Conservation (phyloP, 2,113 vertebrate genomes). For the Hoplias malabaricus region DNA sequence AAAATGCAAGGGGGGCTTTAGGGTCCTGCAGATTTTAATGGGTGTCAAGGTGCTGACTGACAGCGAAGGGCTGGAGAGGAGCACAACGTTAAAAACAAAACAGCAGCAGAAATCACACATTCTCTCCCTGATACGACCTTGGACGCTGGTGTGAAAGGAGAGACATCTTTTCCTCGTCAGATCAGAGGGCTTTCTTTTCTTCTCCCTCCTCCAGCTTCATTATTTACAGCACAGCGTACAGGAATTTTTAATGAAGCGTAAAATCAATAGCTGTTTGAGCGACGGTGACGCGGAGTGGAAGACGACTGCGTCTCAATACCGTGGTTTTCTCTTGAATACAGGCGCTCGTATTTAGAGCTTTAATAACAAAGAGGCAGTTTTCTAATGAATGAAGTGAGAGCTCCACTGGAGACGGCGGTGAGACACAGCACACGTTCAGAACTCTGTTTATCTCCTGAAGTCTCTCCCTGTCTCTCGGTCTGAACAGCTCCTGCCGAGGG, state of each 20-base stretch:
- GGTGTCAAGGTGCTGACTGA: constrained; percentile 55
- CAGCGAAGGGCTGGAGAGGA: constrained; percentile 66
- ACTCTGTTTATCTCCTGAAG: too few species aligned
- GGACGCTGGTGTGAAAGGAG: constrained; percentile 36
- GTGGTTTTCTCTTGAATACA: not conserved
- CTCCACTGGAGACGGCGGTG: too few species aligned
- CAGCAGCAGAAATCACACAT: constrained; percentile 56
- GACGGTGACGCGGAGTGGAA: constrained; percentile 44
- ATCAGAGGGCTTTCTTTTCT: not conserved
- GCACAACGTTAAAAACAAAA: constrained; percentile 47
- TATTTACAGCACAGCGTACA: constrained; percentile 45
- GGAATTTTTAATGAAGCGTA: constrained; percentile 55
- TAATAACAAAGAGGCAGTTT: not conserved
- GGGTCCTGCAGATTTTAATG: constrained; percentile 51
- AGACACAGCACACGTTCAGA: too few species aligned
- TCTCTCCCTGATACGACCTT: constrained; percentile 62
- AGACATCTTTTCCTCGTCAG: constrained; percentile 16
- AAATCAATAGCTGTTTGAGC: constrained; percentile 54
- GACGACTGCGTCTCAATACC: not conserved
- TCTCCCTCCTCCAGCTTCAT: not conserved
- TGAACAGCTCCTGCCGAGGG: too few species aligned
- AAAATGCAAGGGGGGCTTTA: constrained; percentile 28
- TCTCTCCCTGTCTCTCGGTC: too few species aligned
- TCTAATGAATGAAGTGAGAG: not conserved
- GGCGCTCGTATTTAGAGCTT: not conserved